phyloP scores from a whole-genome alignment of 2,113 vertebrate species.

The Cyrtonyx montezumae region DNA sequence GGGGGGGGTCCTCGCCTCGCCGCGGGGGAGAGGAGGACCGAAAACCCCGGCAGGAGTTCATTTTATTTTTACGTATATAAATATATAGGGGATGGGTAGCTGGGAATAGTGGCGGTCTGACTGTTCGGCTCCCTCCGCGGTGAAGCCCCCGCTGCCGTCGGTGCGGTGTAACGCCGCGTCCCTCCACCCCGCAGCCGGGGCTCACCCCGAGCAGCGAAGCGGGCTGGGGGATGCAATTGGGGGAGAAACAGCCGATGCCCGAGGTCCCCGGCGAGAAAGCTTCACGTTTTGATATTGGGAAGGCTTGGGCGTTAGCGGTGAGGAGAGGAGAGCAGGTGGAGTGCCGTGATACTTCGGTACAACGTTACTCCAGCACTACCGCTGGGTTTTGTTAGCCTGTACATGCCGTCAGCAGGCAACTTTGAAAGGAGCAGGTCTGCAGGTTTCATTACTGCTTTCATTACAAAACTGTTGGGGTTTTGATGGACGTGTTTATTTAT shows the following conservation, averaged over 20 bases:
- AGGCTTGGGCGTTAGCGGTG: neutral
- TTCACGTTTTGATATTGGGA: neutral
- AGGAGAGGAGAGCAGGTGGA: neutral
- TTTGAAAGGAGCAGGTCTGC: neutral
- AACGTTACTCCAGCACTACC: fast-evolving
- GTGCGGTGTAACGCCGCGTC: neutral
- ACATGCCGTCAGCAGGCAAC: fast-evolving
- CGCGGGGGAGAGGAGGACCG: neutral
- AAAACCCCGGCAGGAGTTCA: neutral
- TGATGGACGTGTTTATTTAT: too few relatives aligned
- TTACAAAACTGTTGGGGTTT: too few relatives aligned
- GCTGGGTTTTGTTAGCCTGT: neutral
- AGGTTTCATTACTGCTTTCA: neutral
- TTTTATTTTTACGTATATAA: neutral
- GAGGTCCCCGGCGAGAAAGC: neutral
- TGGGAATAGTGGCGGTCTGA: neutral
- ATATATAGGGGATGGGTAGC: neutral
- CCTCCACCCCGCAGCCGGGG: too few relatives aligned
- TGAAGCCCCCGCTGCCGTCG: neutral
- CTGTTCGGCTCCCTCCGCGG: neutral
- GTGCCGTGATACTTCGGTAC: neutral
- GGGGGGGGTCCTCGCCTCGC: neutral
- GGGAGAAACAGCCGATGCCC: too few relatives aligned
- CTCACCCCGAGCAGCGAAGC: too few relatives aligned
- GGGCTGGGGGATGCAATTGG: too few relatives aligned